Evolutionary conservation across 2,888 invertebrate species (phyloP).

Genomic region (Cremastinae sp.): DNA sequence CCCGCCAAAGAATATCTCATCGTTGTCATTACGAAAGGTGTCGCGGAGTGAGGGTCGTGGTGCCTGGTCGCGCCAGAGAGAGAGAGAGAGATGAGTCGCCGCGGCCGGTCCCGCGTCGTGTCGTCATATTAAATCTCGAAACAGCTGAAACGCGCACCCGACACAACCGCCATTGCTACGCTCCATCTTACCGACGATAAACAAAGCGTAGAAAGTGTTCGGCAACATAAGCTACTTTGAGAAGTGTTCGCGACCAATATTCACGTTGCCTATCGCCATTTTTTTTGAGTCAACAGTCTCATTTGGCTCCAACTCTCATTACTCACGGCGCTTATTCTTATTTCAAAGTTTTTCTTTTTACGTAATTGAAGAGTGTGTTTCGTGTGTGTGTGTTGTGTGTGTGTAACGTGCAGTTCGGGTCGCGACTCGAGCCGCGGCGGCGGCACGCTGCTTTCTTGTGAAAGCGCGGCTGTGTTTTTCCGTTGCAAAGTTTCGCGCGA

Average conservation of each 20-base stretch:
- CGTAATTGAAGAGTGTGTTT: slow-evolving; percentile 30
- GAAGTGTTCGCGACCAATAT: neutral
- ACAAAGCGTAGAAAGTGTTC: neutral
- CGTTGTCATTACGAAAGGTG: slow-evolving; percentile 85
- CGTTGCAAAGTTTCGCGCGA: slow-evolving; percentile 1
- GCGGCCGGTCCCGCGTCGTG: slow-evolving; percentile 61
- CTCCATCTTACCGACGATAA: neutral
- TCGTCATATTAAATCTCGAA: slow-evolving; percentile 39
- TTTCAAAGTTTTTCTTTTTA: slow-evolving; percentile 23
- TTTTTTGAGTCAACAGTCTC: too few species aligned
- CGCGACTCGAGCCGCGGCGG: slow-evolving; percentile 43
- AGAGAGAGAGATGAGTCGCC: too few species aligned
- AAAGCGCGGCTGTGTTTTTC: slow-evolving; percentile 45
- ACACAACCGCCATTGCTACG: slow-evolving; percentile 12
- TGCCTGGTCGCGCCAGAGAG: slow-evolving; percentile 75
- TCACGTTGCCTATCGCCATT: too few species aligned
- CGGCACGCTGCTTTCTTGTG: slow-evolving; percentile 43
- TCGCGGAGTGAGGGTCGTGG: slow-evolving; percentile 81
- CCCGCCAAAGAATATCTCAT: slow-evolving; percentile 85
- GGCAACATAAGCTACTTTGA: neutral
- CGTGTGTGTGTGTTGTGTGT: too few species aligned
- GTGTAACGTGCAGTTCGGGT: slow-evolving; percentile 24
- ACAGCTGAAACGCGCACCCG: slow-evolving; percentile 36
- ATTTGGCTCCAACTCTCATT: too few species aligned
- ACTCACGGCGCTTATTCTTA: too few species aligned